Percentiles rank a stretch among this genome's conserved stretches.
Conservation (phyloP, 2,888 invertebrate species). For the Iphiclides podalirius region DNA sequence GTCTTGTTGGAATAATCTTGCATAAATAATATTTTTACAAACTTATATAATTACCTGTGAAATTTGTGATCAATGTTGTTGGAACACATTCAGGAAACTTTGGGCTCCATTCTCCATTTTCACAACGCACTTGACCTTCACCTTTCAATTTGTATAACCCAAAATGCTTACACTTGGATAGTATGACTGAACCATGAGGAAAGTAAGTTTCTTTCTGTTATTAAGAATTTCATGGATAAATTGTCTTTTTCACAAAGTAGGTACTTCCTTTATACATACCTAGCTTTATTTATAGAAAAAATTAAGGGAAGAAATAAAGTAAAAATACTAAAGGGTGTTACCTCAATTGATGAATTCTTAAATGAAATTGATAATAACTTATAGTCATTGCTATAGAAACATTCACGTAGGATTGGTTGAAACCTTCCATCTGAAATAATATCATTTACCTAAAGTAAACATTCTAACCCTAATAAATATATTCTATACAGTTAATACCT, state of each 20-base stretch:
- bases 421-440: constrained; percentile 84
- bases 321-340: too few relatives aligned
- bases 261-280: too few relatives aligned
- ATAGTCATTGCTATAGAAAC: constrained; percentile 84
- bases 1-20: too few relatives aligned
- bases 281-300: too few relatives aligned
- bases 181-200: constrained; percentile 88
- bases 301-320: too few relatives aligned
- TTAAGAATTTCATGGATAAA: too few relatives aligned
- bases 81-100: constrained; percentile 90
- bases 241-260: too few relatives aligned
- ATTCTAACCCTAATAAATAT: too few relatives aligned
- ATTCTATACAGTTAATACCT: constrained; percentile 81
- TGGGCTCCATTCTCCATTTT: constrained; percentile 90
- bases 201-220: constrained; percentile 81
- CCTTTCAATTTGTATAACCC: constrained; percentile 92
- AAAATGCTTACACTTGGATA: constrained; percentile 88
- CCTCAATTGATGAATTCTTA: constrained; percentile 85
- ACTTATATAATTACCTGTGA: constrained; percentile 87
- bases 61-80: constrained; percentile 92
- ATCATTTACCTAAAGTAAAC: constrained; percentile 1
- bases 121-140: constrained; percentile 87
- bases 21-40: too few relatives aligned
- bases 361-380: constrained; percentile 86
- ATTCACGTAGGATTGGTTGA: constrained; percentile 88